Conservation (phyloP, 1,140 invertebrate species). For the Magallana gigas region DNA sequence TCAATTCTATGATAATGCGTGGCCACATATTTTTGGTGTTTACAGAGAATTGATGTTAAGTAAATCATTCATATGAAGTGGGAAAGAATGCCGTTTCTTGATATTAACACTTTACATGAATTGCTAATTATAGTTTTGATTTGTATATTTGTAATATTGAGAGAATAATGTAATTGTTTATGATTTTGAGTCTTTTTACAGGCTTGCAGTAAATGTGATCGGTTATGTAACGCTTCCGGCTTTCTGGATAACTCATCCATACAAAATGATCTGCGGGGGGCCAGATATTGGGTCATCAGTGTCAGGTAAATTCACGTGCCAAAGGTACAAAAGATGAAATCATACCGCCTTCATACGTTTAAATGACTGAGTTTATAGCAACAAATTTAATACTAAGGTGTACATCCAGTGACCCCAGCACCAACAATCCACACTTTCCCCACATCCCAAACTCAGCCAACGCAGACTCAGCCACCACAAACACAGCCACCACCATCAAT, state of each 20-base stretch:
- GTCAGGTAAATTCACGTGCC: background rate
- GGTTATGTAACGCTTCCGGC: constrained; percentile 58
- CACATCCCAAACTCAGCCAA: background rate
- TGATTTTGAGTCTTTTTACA: constrained; percentile 18
- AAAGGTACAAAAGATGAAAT: too few relatives aligned
- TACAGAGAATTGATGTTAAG: too few relatives aligned
- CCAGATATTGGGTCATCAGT: constrained; percentile 14
- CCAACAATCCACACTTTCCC: constrained; percentile 19
- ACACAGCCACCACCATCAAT: constrained; percentile 15
- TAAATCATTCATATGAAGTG: constrained; percentile 37
- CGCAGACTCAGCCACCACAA: background rate
- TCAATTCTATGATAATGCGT: too few relatives aligned
- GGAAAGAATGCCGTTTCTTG: too few relatives aligned
- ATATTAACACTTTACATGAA: too few relatives aligned
- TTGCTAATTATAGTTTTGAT: too few relatives aligned
- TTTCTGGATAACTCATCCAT: constrained; percentile 60
- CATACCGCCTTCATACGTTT: too few relatives aligned
- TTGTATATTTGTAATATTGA: too few relatives aligned
- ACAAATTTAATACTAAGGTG: background rate
- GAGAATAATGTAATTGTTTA: too few relatives aligned
- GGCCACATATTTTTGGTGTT: too few relatives aligned
- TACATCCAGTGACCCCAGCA: background rate
- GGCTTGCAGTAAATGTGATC: constrained; percentile 69
- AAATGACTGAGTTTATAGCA: too few relatives aligned
- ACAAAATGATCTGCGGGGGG: constrained; percentile 60